Base-by-base conservation (phyloP, 2,113 vertebrate genomes). In the Poecilia latipinna region DNA sequence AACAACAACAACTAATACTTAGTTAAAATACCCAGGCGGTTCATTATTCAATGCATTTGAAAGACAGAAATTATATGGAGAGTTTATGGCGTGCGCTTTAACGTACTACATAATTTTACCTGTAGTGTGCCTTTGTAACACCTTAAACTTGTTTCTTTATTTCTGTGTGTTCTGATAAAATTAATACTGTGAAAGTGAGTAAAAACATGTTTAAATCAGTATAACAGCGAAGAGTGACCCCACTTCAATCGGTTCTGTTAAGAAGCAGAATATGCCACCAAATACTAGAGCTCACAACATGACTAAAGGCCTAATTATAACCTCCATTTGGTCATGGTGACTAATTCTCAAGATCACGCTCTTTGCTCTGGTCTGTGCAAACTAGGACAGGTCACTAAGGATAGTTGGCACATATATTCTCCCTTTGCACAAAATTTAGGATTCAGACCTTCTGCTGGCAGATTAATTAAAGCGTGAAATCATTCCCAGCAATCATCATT, bases 311-410 rank as follows among this genome's bases (percentile, higher is more conserved):
- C 72, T 68, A 70, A 78, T 54, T 82, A 67, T 48, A 76, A 78
- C 68, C 51, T 68, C 54, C 8, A 35, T 82, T 70, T 74, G 77
- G 73, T 75, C 72, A 68, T 13, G 29, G 82, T 74, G 79, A 82
- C 72, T 80, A 75, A 80, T 70, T 84, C 66, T 69, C 66, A 68
- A 66, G 77, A 75, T 72, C 62, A 61, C 51, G 77, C 77, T 82
- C 74, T 82, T 68, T 78, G 71, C 77, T 31, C 68, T 51, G 48
- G 65, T 83, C 73, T 75, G 39, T 68, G 65, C 42, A 73, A 88
- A 87, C 39, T 77, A 63, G 89, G 82, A 81, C 84, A 87, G 75
- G 84, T 85, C 89, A 85, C 84, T n/a, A n/a, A 87, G 80, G 86
- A 90, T 71, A 80, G 61, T 65, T 78, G 84, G 82, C 89, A 87